These are phyloP conservation scores for Tiliqua scincoides DNA, from an alignment of 2,113 vertebrate genomes.

Conservation along the genomic window DNA sequence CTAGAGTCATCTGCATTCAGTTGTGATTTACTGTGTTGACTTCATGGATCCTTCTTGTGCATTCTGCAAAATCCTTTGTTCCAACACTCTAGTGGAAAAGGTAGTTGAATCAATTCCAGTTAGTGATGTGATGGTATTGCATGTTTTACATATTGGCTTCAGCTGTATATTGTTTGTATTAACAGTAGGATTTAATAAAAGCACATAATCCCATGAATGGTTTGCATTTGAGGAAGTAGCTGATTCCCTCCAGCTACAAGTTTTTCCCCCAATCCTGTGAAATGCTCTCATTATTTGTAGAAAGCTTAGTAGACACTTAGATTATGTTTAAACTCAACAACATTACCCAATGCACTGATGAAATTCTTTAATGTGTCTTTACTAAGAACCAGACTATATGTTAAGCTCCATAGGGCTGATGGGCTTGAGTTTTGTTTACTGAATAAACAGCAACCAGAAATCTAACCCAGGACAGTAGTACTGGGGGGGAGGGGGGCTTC, in stretches of 20 bases:
- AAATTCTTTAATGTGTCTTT: accelerated
- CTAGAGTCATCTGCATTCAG: neutral
- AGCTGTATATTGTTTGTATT: slow-evolving; percentile 11
- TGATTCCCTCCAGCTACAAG: slow-evolving; percentile 41
- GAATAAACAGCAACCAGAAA: too few species aligned
- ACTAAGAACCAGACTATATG: neutral
- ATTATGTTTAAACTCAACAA: neutral
- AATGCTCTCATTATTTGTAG: slow-evolving; percentile 24
- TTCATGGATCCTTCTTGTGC: neutral
- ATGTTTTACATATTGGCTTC: slow-evolving; percentile 26
- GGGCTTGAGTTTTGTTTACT: too few species aligned
- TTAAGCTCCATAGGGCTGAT: too few species aligned
- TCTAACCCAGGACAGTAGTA: too few species aligned
- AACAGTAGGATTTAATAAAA: slow-evolving; percentile 43
- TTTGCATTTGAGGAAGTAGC: slow-evolving; percentile 25
- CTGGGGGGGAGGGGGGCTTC: too few species aligned
- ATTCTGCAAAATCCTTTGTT: neutral
- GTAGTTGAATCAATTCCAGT: slow-evolving; percentile 22
- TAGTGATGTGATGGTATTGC: slow-evolving; percentile 11
- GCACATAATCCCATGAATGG: slow-evolving; percentile 22
- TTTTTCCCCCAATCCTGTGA: slow-evolving; percentile 6
- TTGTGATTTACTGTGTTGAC: accelerated
- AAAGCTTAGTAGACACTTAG: slow-evolving; percentile 27
- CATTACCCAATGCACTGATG: neutral
- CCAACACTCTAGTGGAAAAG: neutral